Base-by-base conservation (phyloP, 2,113 vertebrate species). In the Zosterops japonicus region DNA sequence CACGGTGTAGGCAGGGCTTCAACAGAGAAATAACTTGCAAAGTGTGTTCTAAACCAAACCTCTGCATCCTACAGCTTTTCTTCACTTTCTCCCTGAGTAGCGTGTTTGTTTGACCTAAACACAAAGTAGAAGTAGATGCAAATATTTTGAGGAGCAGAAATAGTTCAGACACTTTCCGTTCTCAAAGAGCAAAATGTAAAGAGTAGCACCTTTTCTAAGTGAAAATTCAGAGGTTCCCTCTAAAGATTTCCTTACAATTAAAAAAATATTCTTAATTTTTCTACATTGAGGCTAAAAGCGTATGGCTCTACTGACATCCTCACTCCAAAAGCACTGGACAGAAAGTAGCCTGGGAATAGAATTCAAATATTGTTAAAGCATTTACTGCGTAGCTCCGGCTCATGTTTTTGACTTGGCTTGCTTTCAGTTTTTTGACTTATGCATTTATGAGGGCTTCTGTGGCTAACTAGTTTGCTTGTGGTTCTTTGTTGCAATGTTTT, bases 401-500 rank as follows among this genome's bases (percentile, higher is more conserved):
- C 31, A 4, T 16, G 46, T 4, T 83, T 92, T 46, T 76, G 49
- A 76, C 35, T 57, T 96, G 77, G 61, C 70, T 84, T 79, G 17
- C 78, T 94, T 91, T 91, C 91, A 77, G 27, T 42, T 87, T 94
- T 96, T 90, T 94, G 65, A 89, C 86, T 94, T 94, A 93, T 35
- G 47, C 46, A 35, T 87, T 77, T 56, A 87, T 63, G 87, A 95
- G 87, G 87, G 74, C 70, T 93, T 84, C 53, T 90, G 78, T 93
- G 87, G 74, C 84, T 77, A 78, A 46, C 68, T 94, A 88, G 80
- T 89, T 95, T 89, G 71, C 85, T 95, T 76, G 82, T 82, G 92
- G 80, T 87, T 94, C 92, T 92, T 93, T 87, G 80, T 93, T 84
- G 83, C 69, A 89, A 78, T 96, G 91, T 84, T 94, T 71, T 92